phyloP scores from a whole-genome alignment of 2,888 invertebrate genomes.

The Ernsta delagoae region DNA sequence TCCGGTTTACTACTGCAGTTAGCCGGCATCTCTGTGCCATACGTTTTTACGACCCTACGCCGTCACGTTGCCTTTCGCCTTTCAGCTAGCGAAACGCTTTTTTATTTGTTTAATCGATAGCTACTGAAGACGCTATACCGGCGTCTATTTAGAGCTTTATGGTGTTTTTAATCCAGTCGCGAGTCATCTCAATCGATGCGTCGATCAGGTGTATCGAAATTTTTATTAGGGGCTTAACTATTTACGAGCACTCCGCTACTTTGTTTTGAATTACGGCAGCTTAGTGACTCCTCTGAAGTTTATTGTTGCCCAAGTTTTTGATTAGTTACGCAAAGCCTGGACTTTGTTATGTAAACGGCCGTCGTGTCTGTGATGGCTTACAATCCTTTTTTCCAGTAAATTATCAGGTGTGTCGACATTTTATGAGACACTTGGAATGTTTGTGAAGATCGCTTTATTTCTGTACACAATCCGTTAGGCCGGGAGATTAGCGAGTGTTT shows the following conservation, averaged over 20 bases:
- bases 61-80: slow-evolving; percentile 80
- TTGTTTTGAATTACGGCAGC: slow-evolving; percentile 69
- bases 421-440: slow-evolving; percentile 63
- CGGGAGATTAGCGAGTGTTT: slow-evolving; percentile 71
- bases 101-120: slow-evolving; percentile 85
- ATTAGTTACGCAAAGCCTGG: slow-evolving; percentile 58
- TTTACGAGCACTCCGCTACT: slow-evolving; percentile 79
- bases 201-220: slow-evolving; percentile 74
- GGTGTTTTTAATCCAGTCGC: slow-evolving; percentile 71
- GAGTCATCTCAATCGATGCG: slow-evolving; percentile 65
- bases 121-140: slow-evolving; percentile 74
- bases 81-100: slow-evolving; percentile 79
- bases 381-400: slow-evolving; percentile 57
- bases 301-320: slow-evolving; percentile 61
- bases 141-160: slow-evolving; percentile 75
- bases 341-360: slow-evolving; percentile 33
- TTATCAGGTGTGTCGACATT: slow-evolving; percentile 53
- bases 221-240: slow-evolving; percentile 78
- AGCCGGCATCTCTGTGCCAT: slow-evolving; percentile 82
- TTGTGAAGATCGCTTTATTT: slow-evolving; percentile 70
- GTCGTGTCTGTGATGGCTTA: slow-evolving; percentile 45
- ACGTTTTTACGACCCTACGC: slow-evolving; percentile 79
- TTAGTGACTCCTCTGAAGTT: slow-evolving; percentile 59
- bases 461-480: slow-evolving; percentile 63
- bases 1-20: slow-evolving; percentile 79